These are phyloP conservation scores for Gallirallus australis DNA, from an alignment of 2,797 vertebrate genomes.

Conservation along the genomic window DNA sequence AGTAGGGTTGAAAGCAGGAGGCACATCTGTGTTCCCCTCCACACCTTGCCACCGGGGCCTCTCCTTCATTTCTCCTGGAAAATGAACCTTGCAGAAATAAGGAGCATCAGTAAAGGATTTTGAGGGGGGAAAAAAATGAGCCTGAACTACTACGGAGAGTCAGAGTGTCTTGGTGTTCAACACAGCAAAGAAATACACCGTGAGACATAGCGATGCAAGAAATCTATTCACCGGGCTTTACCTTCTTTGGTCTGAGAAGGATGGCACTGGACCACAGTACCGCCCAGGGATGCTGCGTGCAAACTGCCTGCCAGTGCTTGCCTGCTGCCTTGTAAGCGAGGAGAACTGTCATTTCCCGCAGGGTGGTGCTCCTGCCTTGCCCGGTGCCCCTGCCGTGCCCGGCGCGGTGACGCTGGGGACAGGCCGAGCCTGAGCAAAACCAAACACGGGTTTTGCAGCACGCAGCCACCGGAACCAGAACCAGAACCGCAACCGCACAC, in stretches of 20 bases:
- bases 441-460: accelerated
- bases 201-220: accelerated
- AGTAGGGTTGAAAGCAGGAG: background rate
- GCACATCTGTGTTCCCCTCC: background rate
- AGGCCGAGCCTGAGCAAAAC: background rate
- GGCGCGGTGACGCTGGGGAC: accelerated
- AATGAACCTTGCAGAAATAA: background rate
- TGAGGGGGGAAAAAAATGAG: background rate
- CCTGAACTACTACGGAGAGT: background rate
- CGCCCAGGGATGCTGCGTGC: background rate
- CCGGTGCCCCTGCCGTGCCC: background rate
- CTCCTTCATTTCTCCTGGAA: background rate
- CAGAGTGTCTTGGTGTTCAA: background rate
- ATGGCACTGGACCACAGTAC: accelerated
- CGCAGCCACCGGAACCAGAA: background rate
- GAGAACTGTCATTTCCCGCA: background rate
- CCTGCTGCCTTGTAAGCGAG: background rate
- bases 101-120: background rate
- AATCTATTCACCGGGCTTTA: background rate
- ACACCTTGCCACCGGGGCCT: background rate
- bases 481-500: background rate
- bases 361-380: conserved; percentile 35
- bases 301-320: background rate
- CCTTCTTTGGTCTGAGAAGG: background rate
- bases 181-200: background rate